Evolutionary conservation across 2,113 vertebrate species (phyloP), one percentile per base, ranked within the genome.

Genomic region (Sturnus vulgaris): DNA sequence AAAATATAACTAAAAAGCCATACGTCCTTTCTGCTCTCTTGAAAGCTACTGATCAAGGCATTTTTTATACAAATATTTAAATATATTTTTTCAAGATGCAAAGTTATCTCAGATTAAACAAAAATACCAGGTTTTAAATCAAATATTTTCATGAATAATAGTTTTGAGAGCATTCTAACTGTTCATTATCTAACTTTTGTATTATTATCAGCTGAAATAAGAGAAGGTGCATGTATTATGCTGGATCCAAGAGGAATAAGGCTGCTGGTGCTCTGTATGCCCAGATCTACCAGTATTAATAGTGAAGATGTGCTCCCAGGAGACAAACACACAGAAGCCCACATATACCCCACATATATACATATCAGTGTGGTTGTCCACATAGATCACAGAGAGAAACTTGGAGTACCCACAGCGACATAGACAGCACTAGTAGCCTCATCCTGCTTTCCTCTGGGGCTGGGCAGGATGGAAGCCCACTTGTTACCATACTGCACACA

Each of bases 221-320:
- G 15, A 24, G 40, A 65, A 40, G 5, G 3, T 35, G 4, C 20
- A 65, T 33, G 19, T 40, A 56, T 46, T 20, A 22, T 37, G 14
- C 5, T 35, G 23, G 15, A 61, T 47, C 7, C 42, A 87, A 35
- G 31, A 69, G 23, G 4, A 53, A 13, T 30, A 59, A 66, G 37
- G n/a, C 14, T 56, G 18, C 28, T 79, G 31, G n/a, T 33, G 9
- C 17, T 57, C 15, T 6, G 1, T 16, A 3, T 57, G 52, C 37
- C n/a, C 37, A 22, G 18, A n/a, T 57, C 49, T 59, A 63, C 37
- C 31, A 39, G 27, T 16, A 9, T 11, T 15, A 4, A 12, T 49
- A 35, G 15, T 49, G 69, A 77, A 53, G n/a, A 52, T 0, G 0
- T 35, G 31, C 30, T 35, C 12, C 37, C 31, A 31, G 37, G 42